phyloP scores from a whole-genome alignment of 2,888 invertebrate species.

The Oligia strigilis region DNA sequence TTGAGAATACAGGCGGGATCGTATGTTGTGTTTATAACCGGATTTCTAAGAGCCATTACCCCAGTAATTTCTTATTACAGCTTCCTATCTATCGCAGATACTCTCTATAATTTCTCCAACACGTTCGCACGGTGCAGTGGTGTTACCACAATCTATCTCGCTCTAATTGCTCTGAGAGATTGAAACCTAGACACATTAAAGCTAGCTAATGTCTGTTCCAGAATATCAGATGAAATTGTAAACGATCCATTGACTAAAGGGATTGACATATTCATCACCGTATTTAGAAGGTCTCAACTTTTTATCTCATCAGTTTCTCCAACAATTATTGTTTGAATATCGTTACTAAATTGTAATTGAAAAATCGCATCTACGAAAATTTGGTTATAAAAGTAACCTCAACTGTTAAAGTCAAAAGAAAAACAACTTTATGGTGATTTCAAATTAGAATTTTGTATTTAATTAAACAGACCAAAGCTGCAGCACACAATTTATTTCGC shows the following conservation, averaged over 20 bases:
- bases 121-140: conserved; percentile 38
- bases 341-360: not conserved
- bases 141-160: conserved; percentile 9
- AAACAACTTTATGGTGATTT: not conserved
- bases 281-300: too few species aligned
- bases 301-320: not conserved
- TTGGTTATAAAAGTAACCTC: not conserved
- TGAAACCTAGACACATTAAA: conserved; percentile 6
- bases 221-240: too few species aligned
- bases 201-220: not conserved
- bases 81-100: conserved; percentile 18
- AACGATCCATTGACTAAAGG: not conserved
- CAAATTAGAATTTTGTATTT: not conserved
- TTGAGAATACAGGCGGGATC: not conserved
- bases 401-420: not conserved
- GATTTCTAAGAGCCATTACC: conserved; percentile 29
- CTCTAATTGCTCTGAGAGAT: conserved; percentile 31
- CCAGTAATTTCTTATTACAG: conserved; percentile 33
- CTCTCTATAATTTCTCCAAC: conserved; percentile 45
- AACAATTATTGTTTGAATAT: not conserved
- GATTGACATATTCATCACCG: not conserved
- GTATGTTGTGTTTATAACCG: not conserved
- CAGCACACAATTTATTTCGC: not conserved
- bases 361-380: not conserved
- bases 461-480: not conserved